Percentiles rank a stretch among this genome's conserved stretches.
Evolutionary conservation across 2,888 invertebrate species (phyloP).

Genomic region (Meta bourneti): DNA sequence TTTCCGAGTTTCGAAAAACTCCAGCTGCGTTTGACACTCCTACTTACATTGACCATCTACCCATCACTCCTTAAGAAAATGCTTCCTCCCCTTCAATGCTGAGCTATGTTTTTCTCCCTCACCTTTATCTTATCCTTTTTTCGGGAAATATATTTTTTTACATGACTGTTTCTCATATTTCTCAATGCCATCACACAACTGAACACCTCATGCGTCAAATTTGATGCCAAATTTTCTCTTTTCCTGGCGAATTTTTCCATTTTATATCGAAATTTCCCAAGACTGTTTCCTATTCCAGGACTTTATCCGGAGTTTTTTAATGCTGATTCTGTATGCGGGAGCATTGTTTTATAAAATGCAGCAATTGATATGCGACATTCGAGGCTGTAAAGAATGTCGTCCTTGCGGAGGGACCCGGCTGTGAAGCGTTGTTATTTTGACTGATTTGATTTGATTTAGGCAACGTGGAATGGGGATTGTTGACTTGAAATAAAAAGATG

Average conservation of each 20-base stretch:
- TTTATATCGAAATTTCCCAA: background rate
- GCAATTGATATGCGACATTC: conserved; percentile 1
- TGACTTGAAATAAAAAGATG: too few species aligned
- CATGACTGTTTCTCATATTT: conserved; percentile 52
- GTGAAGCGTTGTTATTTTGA: background rate
- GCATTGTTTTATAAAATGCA: background rate
- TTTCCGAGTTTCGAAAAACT: conserved; percentile 32
- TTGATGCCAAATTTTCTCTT: conserved; percentile 49
- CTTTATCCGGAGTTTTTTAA: background rate
- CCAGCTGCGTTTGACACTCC: conserved; percentile 52
- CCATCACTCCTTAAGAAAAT: conserved; percentile 33
- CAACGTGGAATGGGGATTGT: background rate
- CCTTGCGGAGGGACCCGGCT: background rate
- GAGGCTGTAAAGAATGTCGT: background rate
- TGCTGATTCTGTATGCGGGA: background rate
- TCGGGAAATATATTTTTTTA: conserved; percentile 32
- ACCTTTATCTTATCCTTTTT: conserved; percentile 42
- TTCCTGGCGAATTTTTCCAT: conserved; percentile 13
- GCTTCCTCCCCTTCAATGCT: conserved; percentile 1
- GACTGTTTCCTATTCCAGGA: background rate
- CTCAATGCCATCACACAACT: conserved; percentile 48
- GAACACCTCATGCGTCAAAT: conserved; percentile 71
- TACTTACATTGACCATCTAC: conserved; percentile 41
- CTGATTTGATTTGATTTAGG: background rate
- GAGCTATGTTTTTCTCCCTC: conserved; percentile 18